phyloP scores from a whole-genome alignment of 2,113 vertebrate species.

The Phrynosoma blainvillii region DNA sequence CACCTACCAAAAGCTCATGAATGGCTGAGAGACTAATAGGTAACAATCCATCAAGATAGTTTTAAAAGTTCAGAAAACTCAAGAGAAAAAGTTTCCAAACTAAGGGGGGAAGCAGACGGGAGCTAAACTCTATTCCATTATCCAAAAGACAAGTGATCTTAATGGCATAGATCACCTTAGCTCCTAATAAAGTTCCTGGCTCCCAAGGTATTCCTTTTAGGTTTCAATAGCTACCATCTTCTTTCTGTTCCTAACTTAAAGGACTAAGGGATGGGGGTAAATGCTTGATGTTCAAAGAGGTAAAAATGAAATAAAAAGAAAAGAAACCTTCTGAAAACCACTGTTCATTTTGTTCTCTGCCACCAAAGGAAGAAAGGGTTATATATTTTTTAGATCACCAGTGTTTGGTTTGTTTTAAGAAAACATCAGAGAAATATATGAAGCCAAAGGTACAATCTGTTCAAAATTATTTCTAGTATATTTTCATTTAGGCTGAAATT shows the following conservation, averaged over 20 bases:
- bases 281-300: slow-evolving; percentile 52
- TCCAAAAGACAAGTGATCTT: slow-evolving; percentile 22
- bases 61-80: slow-evolving; percentile 2
- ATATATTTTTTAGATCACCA: slow-evolving; percentile 6
- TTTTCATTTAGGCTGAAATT: neutral
- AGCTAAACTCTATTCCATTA: neutral
- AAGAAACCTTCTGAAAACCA: slow-evolving; percentile 46
- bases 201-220: neutral
- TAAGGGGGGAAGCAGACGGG: too few relatives aligned
- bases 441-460: slow-evolving; percentile 31
- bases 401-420: slow-evolving; percentile 50
- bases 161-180: slow-evolving; percentile 26
- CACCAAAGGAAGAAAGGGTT: slow-evolving; percentile 48
- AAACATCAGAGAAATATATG: slow-evolving; percentile 31
- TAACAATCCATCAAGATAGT: neutral
- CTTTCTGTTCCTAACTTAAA: slow-evolving; percentile 36
- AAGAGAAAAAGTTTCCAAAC: slow-evolving; percentile 22
- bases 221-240: slow-evolving; percentile 21
- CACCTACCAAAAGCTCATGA: neutral
- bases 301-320: slow-evolving; percentile 62
- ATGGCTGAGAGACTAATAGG: neutral
- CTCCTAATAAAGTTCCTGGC: neutral
- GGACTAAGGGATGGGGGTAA: slow-evolving; percentile 53
- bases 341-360: slow-evolving; percentile 37
- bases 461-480: slow-evolving; percentile 10